Base-by-base conservation (phyloP, 2,113 vertebrate species). In the Uria lomvia region DNA sequence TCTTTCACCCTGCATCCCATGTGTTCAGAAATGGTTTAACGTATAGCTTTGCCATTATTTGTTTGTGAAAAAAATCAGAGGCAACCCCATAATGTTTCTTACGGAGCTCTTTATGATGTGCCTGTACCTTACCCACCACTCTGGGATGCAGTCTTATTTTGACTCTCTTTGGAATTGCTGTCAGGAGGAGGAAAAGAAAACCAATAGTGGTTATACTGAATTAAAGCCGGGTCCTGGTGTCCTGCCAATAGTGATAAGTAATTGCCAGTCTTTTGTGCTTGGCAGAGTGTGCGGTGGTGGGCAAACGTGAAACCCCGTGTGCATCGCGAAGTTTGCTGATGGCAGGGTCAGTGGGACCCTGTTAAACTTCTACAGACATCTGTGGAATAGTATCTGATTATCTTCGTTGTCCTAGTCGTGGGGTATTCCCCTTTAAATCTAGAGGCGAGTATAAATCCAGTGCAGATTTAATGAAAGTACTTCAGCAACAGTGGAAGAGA, bases 311-410 rank as follows among this genome's bases (percentile, higher is more conserved):
- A 85, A 30, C 74, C 12, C 7, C 5, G 0, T 0, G 0, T 27
- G 6, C 6, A 1, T 5, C 11, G 14, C 1, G 0, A 50, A 34
- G 27, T 53, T 50, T 52, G 19, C 15, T 45, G 53, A 8, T 5
- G 3, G 4, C 2, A 12, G 36, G 21, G 72, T 24, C 30, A 15
- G 8, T 66, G 80, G 21, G 24, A 86, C 53, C n/a, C 10, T 80
- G 11, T 18, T 65, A 16, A 72, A 60, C 52, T 63, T 87, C 29
- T 71, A 67, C 56, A 65, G 67, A 8, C 0, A 2, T 43, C 36
- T 58, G 5, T 76, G 72, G 23, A 43, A 34, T 18, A 80, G 75
- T 53, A 52, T 36, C 5, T 16, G 36, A 7, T 77, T 38, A 20
- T 17, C 42, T 66, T 76, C 15, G 4, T 78, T 87, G 27, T 86